A percentile compares a stretch with the other conserved stretches of the same genome.
These are phyloP conservation scores for Caligus rogercresseyi DNA, from an alignment of 1,140 invertebrate species.

Conservation along the genomic window DNA sequence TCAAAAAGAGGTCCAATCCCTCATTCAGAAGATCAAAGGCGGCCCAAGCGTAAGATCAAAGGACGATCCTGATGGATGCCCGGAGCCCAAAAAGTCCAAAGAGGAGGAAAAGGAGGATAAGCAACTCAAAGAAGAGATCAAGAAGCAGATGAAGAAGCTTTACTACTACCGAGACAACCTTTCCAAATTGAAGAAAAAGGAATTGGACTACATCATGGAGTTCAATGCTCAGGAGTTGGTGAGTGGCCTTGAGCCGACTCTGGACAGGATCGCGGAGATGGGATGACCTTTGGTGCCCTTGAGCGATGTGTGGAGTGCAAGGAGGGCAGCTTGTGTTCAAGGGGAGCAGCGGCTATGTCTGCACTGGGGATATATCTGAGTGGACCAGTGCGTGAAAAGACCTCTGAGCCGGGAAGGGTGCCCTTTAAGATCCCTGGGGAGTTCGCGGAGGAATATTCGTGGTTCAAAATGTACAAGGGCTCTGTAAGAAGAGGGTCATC, in stretches of 20 bases:
- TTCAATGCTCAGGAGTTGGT: conserved; percentile 51
- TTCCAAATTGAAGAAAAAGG: conserved; percentile 33
- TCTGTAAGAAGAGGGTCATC: conserved; percentile 1
- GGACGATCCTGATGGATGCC: conserved; percentile 34
- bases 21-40: conserved; percentile 13
- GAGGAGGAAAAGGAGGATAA: conserved; percentile 30
- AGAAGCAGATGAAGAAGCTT: conserved; percentile 58
- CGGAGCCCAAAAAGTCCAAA: conserved; percentile 28
- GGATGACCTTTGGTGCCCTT: conserved; percentile 68
- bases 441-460: conserved; percentile 1
- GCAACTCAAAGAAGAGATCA: conserved; percentile 26
- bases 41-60: conserved; percentile 23
- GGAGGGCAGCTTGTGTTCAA: conserved; percentile 47
- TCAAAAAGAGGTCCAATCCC: conserved; percentile 39
- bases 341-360: conserved; percentile 53
- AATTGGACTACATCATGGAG: conserved; percentile 45
- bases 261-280: conserved; percentile 60
- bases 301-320: conserved; percentile 60
- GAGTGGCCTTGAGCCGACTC: conserved; percentile 38
- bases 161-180: conserved; percentile 48
- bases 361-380: conserved; percentile 60
- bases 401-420: conserved; percentile 50
- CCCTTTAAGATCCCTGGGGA: conserved; percentile 48
- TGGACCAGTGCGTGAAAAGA: conserved; percentile 73
- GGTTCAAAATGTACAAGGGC: not conserved